These are phyloP conservation scores for Agapornis roseicollis DNA, from an alignment of 2,113 vertebrate species.

Conservation along the genomic window DNA sequence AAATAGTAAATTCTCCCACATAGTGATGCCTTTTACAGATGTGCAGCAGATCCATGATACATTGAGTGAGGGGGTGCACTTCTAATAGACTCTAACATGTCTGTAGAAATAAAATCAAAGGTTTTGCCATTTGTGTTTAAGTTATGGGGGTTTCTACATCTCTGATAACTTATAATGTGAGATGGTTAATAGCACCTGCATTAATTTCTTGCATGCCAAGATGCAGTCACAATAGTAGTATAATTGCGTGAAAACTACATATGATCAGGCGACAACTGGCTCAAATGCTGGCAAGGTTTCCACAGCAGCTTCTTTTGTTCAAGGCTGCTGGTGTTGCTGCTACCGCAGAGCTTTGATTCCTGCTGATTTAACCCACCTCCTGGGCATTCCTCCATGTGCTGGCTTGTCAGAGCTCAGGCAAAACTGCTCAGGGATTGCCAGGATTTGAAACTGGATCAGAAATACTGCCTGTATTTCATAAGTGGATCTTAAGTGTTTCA, in stretches of 20 bases:
- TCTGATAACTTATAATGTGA: background rate
- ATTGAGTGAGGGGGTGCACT: background rate
- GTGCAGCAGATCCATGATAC: background rate
- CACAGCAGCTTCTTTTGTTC: background rate
- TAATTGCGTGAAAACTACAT: background rate
- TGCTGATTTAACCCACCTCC: background rate
- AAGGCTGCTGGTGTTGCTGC: background rate
- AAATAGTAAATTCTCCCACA: background rate
- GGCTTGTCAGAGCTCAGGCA: background rate
- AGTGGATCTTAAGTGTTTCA: background rate
- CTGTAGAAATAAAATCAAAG: background rate
- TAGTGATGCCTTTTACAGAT: background rate
- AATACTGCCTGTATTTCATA: background rate
- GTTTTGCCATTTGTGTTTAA: background rate
- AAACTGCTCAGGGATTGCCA: background rate
- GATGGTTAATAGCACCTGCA: background rate
- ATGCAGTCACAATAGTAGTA: background rate
- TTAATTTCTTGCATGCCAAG: background rate
- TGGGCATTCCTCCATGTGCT: background rate
- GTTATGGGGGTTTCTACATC: background rate
- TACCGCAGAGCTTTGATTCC: background rate
- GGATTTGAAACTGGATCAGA: background rate
- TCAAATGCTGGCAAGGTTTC: background rate
- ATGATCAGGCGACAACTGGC: background rate
- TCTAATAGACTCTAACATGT: background rate